These are phyloP conservation scores for Sinohyriopsis cumingii DNA, from an alignment of 2,888 invertebrate genomes.

Conservation along the genomic window DNA sequence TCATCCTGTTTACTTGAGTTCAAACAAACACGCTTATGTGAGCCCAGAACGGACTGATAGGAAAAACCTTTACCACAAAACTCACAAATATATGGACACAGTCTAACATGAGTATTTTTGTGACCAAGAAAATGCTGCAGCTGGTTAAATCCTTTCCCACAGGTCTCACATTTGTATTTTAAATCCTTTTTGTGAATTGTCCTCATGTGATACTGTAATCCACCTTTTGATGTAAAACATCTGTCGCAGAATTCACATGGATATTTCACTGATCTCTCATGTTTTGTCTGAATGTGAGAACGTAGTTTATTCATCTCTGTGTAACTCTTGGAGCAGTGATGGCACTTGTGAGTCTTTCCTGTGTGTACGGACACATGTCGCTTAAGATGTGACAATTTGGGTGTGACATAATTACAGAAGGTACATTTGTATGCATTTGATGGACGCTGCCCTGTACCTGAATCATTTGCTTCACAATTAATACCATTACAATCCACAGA, in stretches of 20 bases:
- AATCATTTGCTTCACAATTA: no score
- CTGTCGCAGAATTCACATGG: conserved; percentile 32
- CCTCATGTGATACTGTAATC: conserved; percentile 32
- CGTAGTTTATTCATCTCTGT: conserved; percentile 14
- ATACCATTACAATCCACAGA: no score
- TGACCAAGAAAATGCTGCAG: conserved; percentile 31
- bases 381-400: conserved; percentile 24
- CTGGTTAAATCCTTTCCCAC: conserved; percentile 34
- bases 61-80: conserved; percentile 30
- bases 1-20: no score
- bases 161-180: conserved; percentile 33
- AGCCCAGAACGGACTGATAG: conserved; percentile 26
- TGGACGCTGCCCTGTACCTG: background rate
- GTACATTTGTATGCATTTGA: conserved; percentile 14
- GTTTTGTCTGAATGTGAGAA: conserved; percentile 16
- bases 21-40: conserved; percentile 26
- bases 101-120: conserved; percentile 33
- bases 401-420: conserved; percentile 26
- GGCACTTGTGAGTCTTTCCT: conserved; percentile 19
- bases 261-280: conserved; percentile 21
- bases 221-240: conserved; percentile 35
- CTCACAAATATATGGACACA: conserved; percentile 28
- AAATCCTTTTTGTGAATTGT: conserved; percentile 32
- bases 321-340: conserved; percentile 21
- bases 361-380: conserved; percentile 24